Base-by-base conservation (phyloP, 2,888 invertebrate genomes). In the Hemaris fuciformis region DNA sequence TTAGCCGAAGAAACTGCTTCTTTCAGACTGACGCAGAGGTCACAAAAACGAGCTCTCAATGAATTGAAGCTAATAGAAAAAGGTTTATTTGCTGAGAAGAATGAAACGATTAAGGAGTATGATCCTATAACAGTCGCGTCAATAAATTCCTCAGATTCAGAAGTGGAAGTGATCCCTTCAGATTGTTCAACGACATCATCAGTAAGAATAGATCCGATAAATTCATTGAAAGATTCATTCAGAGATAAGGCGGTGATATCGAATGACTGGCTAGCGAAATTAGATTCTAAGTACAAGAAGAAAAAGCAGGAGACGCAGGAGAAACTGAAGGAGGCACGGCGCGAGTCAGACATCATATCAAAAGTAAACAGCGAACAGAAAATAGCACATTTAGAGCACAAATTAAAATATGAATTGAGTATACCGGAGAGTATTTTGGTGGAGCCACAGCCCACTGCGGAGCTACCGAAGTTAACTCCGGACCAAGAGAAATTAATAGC, bases 401-500 rank as follows among this genome's bases (percentile, higher is more conserved):
- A 88, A 83, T 48, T 91, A 48, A 91, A 92, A 65, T 78, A 89
- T 80, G 87, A 88, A 79, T 70, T 83, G 66, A 93, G 73, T 68
- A 95, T 77, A 93, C 94, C 78, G 68, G 94, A 80, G 84, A 92
- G 79, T 84, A 83, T 75, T 66, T 87, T 71, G 80, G 93, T 79
- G 87, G 94, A 80, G 83, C 81, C 84, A 0, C 85, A 88, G 61
- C 87, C 93, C 0, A 77, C 79, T 0, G 85, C 81, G 0, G 91
- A 90, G 67, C 64, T 96, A 42, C 94, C 95, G 0, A 93, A 94
- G 59, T 83, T 97, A n/a, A 95, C 95, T 0, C 89, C 93, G 0
- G 95, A 95, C 31, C 96, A 97, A 80, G 90, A 94, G 64, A 86
- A 88, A 27, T 76, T 93, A 59, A 93, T 96, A 0, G 93, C 93